Evolutionary conservation across 2,113 vertebrate species (phyloP), one percentile per base, ranked within the genome.

Genomic region (Dipodomys merriami): DNA sequence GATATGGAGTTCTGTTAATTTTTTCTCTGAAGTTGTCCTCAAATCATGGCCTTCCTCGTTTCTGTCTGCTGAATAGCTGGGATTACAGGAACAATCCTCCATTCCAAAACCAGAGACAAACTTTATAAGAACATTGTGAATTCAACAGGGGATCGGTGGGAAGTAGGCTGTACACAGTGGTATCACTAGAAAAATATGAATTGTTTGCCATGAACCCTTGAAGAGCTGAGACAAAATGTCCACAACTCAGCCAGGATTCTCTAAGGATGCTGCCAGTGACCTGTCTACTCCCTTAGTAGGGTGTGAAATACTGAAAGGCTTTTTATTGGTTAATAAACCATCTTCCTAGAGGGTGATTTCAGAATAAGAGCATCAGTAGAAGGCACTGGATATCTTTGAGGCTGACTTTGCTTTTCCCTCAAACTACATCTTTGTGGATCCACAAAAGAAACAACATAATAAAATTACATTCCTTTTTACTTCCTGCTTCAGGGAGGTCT

Each of bases 361-460:
- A 88, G 69, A 96, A 72, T 27, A 82, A 85, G n/a, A 92, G 86
- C 79, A 79, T 65, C 71, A 74, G 22, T 74, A 76, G 67, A 92
- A 94, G 65, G 5, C 29, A 68, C 29, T 91, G 80, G 73, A 88
- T 68, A 82, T 23, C 29, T 46, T 73, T 10, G 49, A 1, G 12
- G 46, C 62, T 77, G 53, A 57, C 57, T 78, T 33, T 35, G 10
- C 69, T 90, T 15, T 49, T 11, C 5, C 20, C 27, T 19, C 65
- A n/a, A 94, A 89, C 18, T 67, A 80, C 1, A 68, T 1, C 33
- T 83, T 15, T 83, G 53, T 80, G 62, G 30, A 86, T 83, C 39
- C 64, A 78, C 62, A n/a, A 88, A 87, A 83, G 44, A 93, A 82
- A 89, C 11, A 57, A 83, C 1, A 19, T 49, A 89, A 90, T 30